phyloP scores from a whole-genome alignment of 2,113 vertebrate species.

The Anoura caudifer region DNA sequence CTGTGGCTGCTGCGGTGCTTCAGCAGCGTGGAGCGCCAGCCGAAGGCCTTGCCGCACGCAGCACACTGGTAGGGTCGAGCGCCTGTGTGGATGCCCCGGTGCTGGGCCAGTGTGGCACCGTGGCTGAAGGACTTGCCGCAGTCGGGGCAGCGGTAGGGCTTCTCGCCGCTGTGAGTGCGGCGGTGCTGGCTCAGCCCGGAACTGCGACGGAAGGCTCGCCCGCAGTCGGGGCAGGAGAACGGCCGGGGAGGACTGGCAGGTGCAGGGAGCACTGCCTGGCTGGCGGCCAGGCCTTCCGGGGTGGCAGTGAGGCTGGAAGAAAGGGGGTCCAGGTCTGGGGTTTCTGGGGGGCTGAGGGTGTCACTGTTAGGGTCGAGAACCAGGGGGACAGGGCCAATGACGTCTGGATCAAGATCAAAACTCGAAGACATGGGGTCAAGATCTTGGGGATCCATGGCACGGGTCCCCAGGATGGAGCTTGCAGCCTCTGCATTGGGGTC shows the following conservation, averaged over 20 bases:
- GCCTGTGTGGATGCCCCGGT: constrained; percentile 83
- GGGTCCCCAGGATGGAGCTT: not conserved
- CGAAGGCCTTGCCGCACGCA: constrained; percentile 71
- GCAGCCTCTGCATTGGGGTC: not conserved
- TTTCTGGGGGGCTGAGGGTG: not conserved
- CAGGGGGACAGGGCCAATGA: constrained; percentile 68
- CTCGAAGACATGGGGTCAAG: constrained; percentile 60
- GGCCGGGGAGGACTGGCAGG: constrained; percentile 84
- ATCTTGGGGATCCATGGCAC: constrained; percentile 28
- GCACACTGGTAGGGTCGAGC: constrained; percentile 72
- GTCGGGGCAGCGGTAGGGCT: constrained; percentile 84
- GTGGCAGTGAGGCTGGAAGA: constrained; percentile 29
- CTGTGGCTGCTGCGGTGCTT: constrained; percentile 75
- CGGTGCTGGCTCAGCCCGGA: constrained; percentile 87
- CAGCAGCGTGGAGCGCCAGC: constrained; percentile 72
- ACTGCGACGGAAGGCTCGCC: constrained; percentile 87
- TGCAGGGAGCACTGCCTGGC: constrained; percentile 27
- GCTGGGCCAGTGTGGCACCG: constrained; percentile 86
- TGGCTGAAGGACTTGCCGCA: constrained; percentile 82
- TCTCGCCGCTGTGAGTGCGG: constrained; percentile 86
- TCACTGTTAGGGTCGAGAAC: constrained; percentile 58
- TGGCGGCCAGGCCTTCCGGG: constrained; percentile 23
- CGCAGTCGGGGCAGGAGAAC: constrained; percentile 85
- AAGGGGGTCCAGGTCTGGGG: constrained; percentile 36
- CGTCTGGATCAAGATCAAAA: constrained; percentile 66